Base-by-base conservation (phyloP, 1,140 invertebrate genomes). In the Copidosoma floridanum region DNA sequence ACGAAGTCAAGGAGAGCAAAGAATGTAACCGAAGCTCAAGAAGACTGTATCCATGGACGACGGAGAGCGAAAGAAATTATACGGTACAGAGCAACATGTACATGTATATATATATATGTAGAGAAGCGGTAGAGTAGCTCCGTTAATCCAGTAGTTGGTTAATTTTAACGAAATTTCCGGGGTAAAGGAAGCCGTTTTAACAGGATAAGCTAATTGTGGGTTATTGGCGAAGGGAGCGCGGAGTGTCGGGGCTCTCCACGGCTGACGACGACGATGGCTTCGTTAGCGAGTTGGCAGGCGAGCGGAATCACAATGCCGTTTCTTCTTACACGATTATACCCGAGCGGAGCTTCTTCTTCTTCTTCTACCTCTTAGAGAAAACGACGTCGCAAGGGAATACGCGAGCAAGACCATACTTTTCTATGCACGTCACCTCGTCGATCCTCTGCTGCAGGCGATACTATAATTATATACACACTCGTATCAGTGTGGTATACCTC, bases 201-300 rank as follows among this genome's bases (percentile, higher is more conserved):
- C 71, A 78, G 78, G 75, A 80, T 80, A 80, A 80, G 78, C 75
- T 80, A 80, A 80, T 80, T 80, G 78, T 77, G 73, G 72, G 69
- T 66, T 80, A 80, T 80, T 80, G 78, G 78, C 74, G 78, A 77
- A 79, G 77, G 77, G 53, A 57, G 75, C 75, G 70, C 35, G 63
- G 61, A 70, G 69, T 75, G 65, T 71, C n/a, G n/a, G n/a, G n/a
- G n/a, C n/a, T n/a, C n/a, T n/a, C n/a, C n/a, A n/a, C n/a, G n/a
- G n/a, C n/a, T n/a, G n/a, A n/a, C n/a, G n/a, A n/a, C n/a, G n/a
- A n/a, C n/a, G n/a, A n/a, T n/a, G 71, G 78, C 72, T 77, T 80
- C 77, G 76, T 80, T 80, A 80, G 78, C 71, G 47, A 73, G 70
- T 69, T 70, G 69, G 71, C 67, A 74, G 68, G 67, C 73, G 78